Base-by-base conservation (phyloP, 2,113 vertebrate genomes). In the Pitta sordida region DNA sequence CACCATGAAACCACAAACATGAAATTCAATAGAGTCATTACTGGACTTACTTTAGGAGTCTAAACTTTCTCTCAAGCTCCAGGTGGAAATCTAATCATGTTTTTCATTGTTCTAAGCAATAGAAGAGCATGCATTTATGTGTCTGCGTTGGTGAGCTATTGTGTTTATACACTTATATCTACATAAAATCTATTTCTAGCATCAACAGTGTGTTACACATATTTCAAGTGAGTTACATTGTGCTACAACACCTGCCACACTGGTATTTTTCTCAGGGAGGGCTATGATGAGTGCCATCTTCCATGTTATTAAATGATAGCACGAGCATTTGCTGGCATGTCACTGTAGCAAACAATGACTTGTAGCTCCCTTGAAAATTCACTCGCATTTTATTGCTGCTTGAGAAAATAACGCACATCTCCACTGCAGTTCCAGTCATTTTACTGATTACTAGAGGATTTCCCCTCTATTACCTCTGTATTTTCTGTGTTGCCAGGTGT, bases 401-500 rank as follows among this genome's bases (percentile, higher is more conserved):
- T 83, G 75, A 88, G 84, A 96, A 92, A 93, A 95, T 87, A 94
- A 91, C 41, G 92, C 49, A 62, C 56, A 68, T 86, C 77, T 56
- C 60, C 37, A 19, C 46, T 67, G 30, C 80, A 49, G 62, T 65
- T 95, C 80, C 34, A 75, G 84, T 87, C 78, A 4, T 91, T 96
- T 80, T 95, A 93, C 75, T 97, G 90, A 95, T 59, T 95, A 82
- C 52, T 92, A 80, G 84, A 96, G 81, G 74, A 94, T 88, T 91
- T 96, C 70, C 32, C 77, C 88, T 94, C 63, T 96, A 94, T 94
- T 94, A 95, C 80, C 88, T 94, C 82, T 84, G 77, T 78, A 95
- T 94, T 95, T 96, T 94, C 83, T 94, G 83, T 96, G 93, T 94
- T 95, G 81, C 79, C 93, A 97, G 83, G 92, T 97, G 86, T 95